These are phyloP conservation scores for Nemotelus pantherinus DNA, from an alignment of 2,888 invertebrate genomes.

Conservation along the genomic window DNA sequence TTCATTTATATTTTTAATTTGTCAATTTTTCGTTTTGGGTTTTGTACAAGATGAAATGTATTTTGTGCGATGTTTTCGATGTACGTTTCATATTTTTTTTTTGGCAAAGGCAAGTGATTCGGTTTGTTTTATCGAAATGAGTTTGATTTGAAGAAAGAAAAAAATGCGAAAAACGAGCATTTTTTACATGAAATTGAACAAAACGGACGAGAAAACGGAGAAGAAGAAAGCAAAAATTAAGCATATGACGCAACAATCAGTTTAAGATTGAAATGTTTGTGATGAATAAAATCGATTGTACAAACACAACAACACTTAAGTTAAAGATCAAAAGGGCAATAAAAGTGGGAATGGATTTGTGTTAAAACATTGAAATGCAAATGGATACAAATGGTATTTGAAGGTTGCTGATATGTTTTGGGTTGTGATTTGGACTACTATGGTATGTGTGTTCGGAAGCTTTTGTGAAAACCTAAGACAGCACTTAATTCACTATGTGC, in stretches of 20 bases:
- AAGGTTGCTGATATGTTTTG: too few species aligned
- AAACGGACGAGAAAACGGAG: slow-evolving; percentile 29
- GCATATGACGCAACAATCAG: slow-evolving; percentile 9
- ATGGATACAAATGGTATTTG: too few species aligned
- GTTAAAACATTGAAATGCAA: too few species aligned
- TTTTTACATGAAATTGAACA: slow-evolving; percentile 30
- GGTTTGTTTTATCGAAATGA: too few species aligned
- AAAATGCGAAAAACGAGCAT: slow-evolving; percentile 34
- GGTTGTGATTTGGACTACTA: too few species aligned
- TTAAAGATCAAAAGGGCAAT: too few species aligned
- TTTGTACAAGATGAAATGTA: background rate
- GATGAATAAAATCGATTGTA: background rate
- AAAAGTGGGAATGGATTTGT: too few species aligned
- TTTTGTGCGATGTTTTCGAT: background rate
- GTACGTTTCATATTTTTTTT: slow-evolving; percentile 3
- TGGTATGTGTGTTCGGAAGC: too few species aligned
- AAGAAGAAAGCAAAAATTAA: slow-evolving; percentile 14
- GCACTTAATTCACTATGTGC: too few species aligned
- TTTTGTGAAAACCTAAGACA: too few species aligned
- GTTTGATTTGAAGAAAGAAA: background rate
- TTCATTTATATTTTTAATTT: slow-evolving; percentile 11
- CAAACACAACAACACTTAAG: background rate
- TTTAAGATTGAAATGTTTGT: too few species aligned
- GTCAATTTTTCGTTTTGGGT: slow-evolving; percentile 31
- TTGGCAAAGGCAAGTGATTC: too few species aligned